These are phyloP conservation scores for Hydrochoerus hydrochaeris DNA, from an alignment of 2,113 vertebrate genomes.

Conservation along the genomic window DNA sequence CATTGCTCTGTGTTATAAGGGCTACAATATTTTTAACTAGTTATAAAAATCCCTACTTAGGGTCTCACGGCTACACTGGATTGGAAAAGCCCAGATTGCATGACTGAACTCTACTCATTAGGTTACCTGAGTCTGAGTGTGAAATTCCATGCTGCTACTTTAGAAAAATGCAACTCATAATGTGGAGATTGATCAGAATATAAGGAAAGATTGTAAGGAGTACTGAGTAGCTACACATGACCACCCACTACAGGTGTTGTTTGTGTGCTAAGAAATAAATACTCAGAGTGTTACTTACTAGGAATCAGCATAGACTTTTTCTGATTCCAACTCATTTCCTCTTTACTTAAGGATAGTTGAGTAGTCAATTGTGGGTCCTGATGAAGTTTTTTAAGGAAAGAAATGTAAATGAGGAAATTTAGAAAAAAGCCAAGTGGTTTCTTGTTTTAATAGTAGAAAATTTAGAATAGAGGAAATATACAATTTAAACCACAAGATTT, in stretches of 20 bases:
- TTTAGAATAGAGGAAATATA: background rate
- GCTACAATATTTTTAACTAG: background rate
- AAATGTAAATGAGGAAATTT: background rate
- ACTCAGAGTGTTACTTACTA: background rate
- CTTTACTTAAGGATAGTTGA: background rate
- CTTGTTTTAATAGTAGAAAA: background rate
- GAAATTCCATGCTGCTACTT: background rate
- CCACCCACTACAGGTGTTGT: background rate
- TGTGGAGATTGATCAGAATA: background rate
- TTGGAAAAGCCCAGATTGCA: background rate
- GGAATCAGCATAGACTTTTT: background rate
- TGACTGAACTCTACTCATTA: background rate
- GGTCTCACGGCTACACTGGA: background rate
- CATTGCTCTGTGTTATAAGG: background rate
- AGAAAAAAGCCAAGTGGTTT: background rate
- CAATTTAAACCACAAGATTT: background rate
- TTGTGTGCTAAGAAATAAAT: background rate
- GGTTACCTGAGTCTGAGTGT: background rate
- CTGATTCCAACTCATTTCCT: conserved; percentile 20
- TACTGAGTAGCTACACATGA: background rate
- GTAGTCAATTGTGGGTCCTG: background rate
- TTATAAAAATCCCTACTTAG: background rate
- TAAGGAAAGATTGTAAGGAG: background rate
- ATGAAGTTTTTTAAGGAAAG: background rate
- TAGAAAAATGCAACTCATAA: background rate